phyloP scores from a whole-genome alignment of 2,113 vertebrate genomes.

The Phocoena phocoena region DNA sequence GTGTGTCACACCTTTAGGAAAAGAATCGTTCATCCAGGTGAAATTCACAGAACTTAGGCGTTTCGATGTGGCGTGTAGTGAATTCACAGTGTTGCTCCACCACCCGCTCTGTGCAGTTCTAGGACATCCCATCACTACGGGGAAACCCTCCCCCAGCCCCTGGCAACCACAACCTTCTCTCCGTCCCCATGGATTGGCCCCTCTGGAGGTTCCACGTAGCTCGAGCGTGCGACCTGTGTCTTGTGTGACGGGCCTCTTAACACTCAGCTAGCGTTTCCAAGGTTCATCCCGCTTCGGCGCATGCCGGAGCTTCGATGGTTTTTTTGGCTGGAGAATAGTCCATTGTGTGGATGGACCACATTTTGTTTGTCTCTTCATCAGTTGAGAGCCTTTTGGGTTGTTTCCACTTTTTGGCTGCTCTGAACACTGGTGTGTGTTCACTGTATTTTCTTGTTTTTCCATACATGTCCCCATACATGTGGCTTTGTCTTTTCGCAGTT shows the following conservation, averaged over 20 bases:
- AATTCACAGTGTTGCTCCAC: not conserved
- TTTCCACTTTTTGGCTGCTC: not conserved
- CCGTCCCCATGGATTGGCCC: too few relatives aligned
- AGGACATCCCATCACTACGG: not conserved
- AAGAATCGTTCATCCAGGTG: not conserved
- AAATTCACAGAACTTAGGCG: too few relatives aligned
- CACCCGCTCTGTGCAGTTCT: not conserved
- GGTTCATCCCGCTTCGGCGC: fast-evolving
- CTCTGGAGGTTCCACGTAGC: too few relatives aligned
- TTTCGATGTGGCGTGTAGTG: not conserved
- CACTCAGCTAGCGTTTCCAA: not conserved
- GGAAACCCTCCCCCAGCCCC: not conserved
- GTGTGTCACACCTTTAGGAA: not conserved
- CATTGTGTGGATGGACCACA: fast-evolving
- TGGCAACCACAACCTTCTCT: not conserved
- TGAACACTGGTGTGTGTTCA: not conserved
- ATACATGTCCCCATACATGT: fast-evolving
- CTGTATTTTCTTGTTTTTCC: not conserved
- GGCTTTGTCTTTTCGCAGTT: not conserved
- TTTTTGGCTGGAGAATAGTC: not conserved
- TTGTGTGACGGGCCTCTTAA: fast-evolving
- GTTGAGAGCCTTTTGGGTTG: too few relatives aligned
- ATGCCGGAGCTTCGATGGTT: not conserved
- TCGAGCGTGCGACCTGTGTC: fast-evolving
- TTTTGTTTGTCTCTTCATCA: too few relatives aligned